Conservation (phyloP, 2,797 vertebrate genomes). For the Macrochelys suwanniensis region DNA sequence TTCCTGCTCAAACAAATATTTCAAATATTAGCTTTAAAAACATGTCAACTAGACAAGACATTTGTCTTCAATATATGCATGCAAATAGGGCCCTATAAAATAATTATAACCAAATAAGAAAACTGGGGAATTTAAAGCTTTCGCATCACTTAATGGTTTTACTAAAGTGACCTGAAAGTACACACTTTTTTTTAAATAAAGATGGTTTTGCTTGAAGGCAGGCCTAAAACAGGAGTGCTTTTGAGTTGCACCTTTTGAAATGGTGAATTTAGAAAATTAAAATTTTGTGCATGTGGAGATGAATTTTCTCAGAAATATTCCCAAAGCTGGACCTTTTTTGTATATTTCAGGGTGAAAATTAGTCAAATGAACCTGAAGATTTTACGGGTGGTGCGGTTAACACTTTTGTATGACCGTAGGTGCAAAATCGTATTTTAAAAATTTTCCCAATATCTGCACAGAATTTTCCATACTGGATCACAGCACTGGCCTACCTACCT, state of each 20-base stretch:
- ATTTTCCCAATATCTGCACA: not conserved
- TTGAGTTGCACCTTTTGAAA: not conserved
- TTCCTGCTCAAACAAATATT: not conserved
- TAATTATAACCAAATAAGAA: fast-evolving
- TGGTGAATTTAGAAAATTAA: not conserved
- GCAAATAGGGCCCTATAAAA: not conserved
- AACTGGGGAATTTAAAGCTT: not conserved
- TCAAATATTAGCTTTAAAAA: not conserved
- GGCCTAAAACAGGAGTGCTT: not conserved
- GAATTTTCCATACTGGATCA: not conserved
- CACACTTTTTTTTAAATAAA: not conserved
- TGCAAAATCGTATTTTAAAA: not conserved
- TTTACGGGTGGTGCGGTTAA: not conserved
- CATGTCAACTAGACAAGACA: not conserved
- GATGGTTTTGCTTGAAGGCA: not conserved
- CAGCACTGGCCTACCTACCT: not conserved
- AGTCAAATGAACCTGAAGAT: not conserved
- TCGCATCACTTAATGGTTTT: not conserved
- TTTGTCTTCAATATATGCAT: not conserved
- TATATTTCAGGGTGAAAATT: not conserved
- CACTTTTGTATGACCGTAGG: not conserved
- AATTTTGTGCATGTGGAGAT: not conserved
- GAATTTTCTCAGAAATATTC: not conserved
- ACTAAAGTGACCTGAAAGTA: not conserved
- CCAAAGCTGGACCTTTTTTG: not conserved